These are phyloP conservation scores for Oxytorus armatus DNA, from an alignment of 2,888 invertebrate genomes.

Conservation along the genomic window DNA sequence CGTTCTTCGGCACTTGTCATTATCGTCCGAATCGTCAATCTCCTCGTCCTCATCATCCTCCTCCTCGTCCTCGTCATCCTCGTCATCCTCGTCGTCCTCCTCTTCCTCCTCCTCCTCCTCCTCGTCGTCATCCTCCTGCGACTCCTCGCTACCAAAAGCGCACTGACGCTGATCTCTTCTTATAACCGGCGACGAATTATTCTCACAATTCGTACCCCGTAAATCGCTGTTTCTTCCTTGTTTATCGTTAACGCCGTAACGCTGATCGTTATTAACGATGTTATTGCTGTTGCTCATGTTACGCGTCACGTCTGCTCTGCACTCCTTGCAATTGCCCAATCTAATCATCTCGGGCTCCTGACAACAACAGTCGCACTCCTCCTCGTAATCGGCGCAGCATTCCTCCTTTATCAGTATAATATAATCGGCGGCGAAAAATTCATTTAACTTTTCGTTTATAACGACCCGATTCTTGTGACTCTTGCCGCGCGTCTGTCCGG, in stretches of 20 bases:
- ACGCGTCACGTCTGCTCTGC: slow-evolving; percentile 81
- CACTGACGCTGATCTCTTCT: slow-evolving; percentile 50
- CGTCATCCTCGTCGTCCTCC: slow-evolving; percentile 70
- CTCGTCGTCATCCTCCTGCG: slow-evolving; percentile 74
- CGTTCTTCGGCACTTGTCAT: slow-evolving; percentile 66
- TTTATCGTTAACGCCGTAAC: slow-evolving; percentile 54
- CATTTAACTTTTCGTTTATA: slow-evolving; percentile 95
- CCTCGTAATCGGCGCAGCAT: slow-evolving; percentile 93
- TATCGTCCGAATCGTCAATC: slow-evolving; percentile 71
- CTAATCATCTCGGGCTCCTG: slow-evolving; percentile 90
- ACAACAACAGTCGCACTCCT: slow-evolving; percentile 89
- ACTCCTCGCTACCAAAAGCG: slow-evolving; percentile 68
- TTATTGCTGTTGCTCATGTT: slow-evolving; percentile 82
- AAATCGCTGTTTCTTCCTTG: slow-evolving; percentile 74
- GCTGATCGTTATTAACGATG: slow-evolving; percentile 57
- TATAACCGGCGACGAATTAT: slow-evolving; percentile 40
- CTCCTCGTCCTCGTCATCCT: slow-evolving; percentile 70
- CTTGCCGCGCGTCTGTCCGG: slow-evolving; percentile 87
- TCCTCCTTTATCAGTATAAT: slow-evolving; percentile 96
- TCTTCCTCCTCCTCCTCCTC: slow-evolving; percentile 71
- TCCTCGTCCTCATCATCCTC: slow-evolving; percentile 60
- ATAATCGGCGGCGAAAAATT: slow-evolving; percentile 96
- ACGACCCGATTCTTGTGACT: slow-evolving; percentile 92
- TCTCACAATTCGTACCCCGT: slow-evolving; percentile 49
- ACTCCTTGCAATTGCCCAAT: slow-evolving; percentile 86